phyloP scores from a whole-genome alignment of 2,888 invertebrate species.

The Aleiodes alternator region DNA sequence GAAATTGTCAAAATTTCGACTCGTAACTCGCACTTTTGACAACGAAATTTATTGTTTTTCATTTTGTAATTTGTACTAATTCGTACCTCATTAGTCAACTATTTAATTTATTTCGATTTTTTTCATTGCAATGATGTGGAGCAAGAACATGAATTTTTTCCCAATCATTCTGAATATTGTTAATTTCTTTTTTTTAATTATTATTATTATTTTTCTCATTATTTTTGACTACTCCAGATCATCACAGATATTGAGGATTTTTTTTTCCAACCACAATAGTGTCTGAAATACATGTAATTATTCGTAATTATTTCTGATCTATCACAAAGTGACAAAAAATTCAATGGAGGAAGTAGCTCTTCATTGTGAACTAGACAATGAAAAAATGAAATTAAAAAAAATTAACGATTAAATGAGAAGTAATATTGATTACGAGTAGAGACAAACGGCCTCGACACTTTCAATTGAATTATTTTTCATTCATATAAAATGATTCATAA shows the following conservation, averaged over 20 bases:
- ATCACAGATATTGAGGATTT: conserved; percentile 17
- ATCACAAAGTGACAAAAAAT: conserved; percentile 28
- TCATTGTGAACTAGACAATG: conserved; percentile 4
- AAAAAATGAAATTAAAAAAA: not conserved
- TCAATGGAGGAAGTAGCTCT: conserved; percentile 7
- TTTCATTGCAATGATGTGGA: not conserved
- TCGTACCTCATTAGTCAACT: conserved; percentile 27
- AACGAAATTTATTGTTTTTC: conserved; percentile 50
- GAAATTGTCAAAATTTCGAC: conserved; percentile 11
- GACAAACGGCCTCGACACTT: conserved; percentile 30
- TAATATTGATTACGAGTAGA: conserved; percentile 19
- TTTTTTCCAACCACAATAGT: not conserved
- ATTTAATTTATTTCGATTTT: conserved; percentile 35
- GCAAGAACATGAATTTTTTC: not conserved
- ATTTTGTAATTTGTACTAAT: conserved; percentile 58
- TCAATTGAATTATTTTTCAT: not conserved
- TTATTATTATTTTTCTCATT: not conserved
- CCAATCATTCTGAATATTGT: not conserved
- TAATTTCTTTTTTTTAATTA: not conserved
- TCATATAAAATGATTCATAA: conserved; percentile 25
- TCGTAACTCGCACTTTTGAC: conserved; percentile 48
- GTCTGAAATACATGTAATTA: conserved; percentile 18
- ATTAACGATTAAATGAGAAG: conserved; percentile 8
- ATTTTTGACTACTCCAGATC: conserved; percentile 11
- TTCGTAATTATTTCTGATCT: not conserved